phyloP scores from a whole-genome alignment of 2,888 invertebrate genomes.

The Tetramorium bicarinatum region DNA sequence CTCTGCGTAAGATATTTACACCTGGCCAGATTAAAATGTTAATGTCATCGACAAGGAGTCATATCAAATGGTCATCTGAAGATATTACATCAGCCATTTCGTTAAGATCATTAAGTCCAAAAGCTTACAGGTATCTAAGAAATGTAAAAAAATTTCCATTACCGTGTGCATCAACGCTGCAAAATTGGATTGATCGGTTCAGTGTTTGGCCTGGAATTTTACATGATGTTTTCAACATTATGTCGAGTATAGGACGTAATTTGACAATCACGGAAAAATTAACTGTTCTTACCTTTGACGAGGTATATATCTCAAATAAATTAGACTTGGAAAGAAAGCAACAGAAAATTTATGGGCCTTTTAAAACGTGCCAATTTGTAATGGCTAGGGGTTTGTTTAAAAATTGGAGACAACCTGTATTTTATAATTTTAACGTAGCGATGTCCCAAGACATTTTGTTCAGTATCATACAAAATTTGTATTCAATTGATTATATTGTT shows the following conservation, averaged over 20 bases:
- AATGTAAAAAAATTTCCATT: not conserved
- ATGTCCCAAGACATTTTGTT: not conserved
- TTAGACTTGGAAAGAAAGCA: not conserved
- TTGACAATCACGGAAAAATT: not conserved
- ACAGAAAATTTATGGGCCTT: not conserved
- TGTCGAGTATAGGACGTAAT: not conserved
- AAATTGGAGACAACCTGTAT: not conserved
- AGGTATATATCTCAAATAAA: not conserved
- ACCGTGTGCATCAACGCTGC: not conserved
- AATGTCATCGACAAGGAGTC: not conserved
- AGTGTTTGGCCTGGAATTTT: not conserved
- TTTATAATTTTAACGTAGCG: not conserved
- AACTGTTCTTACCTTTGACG: slow-evolving; percentile 1
- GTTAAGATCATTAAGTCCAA: not conserved
- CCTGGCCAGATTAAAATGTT: not conserved
- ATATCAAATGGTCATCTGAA: too few relatives aligned
- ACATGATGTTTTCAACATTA: not conserved
- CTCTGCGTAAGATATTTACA: not conserved
- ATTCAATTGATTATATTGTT: not conserved
- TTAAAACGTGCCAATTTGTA: not conserved
- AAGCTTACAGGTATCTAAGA: not conserved
- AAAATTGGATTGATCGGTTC: not conserved
- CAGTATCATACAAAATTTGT: not conserved
- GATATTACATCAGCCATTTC: not conserved
- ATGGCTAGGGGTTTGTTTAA: slow-evolving; percentile 14